Percentiles rank a stretch among this genome's conserved stretches.
Conservation (phyloP, 2,888 invertebrate species). For the Drosophila diplacantha region DNA sequence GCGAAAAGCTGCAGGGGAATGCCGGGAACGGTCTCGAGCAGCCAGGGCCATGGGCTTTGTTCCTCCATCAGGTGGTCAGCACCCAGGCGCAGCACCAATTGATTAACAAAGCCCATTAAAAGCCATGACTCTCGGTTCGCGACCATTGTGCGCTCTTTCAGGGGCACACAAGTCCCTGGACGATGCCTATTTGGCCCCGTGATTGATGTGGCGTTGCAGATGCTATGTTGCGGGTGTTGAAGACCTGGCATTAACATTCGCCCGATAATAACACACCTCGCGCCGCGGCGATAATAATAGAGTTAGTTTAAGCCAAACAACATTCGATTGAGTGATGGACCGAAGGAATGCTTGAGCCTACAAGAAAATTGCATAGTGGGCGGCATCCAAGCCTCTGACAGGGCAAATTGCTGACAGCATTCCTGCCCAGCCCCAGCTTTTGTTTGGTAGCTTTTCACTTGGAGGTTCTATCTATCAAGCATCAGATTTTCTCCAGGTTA, state of each 20-base stretch:
- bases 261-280: conserved; percentile 52
- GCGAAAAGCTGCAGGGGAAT: conserved; percentile 15
- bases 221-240: conserved; percentile 65
- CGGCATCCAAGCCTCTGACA: conserved; percentile 26
- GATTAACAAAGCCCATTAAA: conserved; percentile 73
- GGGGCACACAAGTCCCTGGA: conserved; percentile 26
- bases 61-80: conserved; percentile 22
- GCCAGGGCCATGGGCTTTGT: conserved; percentile 16
- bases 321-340: conserved; percentile 34
- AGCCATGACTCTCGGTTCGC: conserved; percentile 68
- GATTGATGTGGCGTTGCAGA: conserved; percentile 60
- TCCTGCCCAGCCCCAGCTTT: conserved; percentile 4
- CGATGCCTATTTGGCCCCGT: conserved; percentile 60
- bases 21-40: conserved; percentile 4
- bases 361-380: conserved; percentile 50
- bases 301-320: conserved; percentile 46
- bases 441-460: background rate
- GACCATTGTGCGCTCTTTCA: conserved; percentile 56
- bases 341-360: conserved; percentile 13
- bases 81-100: conserved; percentile 25
- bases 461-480: background rate
- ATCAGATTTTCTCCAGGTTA: background rate
- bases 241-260: conserved; percentile 49
- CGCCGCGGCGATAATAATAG: conserved; percentile 48
- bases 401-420: conserved; percentile 37